Conservation (phyloP, 2,797 vertebrate species). For the Sciurus vulgaris region DNA sequence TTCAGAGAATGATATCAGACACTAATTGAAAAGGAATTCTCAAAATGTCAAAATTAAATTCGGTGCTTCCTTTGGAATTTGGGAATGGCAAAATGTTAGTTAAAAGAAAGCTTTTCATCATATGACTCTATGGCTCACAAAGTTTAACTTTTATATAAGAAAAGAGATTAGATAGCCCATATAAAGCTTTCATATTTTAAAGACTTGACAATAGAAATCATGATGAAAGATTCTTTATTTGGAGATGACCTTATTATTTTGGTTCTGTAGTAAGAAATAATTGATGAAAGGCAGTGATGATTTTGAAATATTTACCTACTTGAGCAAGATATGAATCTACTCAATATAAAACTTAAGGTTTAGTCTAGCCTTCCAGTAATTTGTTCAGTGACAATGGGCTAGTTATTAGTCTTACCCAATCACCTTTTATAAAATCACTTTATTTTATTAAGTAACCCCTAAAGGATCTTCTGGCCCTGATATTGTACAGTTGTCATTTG, state of each 20-base stretch:
- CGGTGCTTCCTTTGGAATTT: background rate
- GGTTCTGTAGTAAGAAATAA: background rate
- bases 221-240: background rate
- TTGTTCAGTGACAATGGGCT: background rate
- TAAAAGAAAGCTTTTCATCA: background rate
- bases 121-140: background rate
- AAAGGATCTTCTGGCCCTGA: background rate
- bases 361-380: background rate
- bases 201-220: background rate
- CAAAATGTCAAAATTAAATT: constrained; percentile 52
- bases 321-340: background rate
- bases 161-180: background rate
- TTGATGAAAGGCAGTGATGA: background rate
- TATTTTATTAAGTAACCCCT: background rate
- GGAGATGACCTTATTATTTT: background rate
- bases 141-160: background rate
- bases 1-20: constrained; percentile 11
- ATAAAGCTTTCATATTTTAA: background rate
- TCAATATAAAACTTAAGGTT: background rate
- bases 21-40: background rate
- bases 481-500: background rate
- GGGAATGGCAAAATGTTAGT: background rate
- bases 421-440: background rate
- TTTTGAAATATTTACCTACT: constrained; percentile 16
- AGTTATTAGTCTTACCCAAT: background rate